Evolutionary conservation across 2,888 invertebrate genomes (phyloP), one percentile per base, ranked within the genome.

Genomic region (Pheosia gnoma): DNA sequence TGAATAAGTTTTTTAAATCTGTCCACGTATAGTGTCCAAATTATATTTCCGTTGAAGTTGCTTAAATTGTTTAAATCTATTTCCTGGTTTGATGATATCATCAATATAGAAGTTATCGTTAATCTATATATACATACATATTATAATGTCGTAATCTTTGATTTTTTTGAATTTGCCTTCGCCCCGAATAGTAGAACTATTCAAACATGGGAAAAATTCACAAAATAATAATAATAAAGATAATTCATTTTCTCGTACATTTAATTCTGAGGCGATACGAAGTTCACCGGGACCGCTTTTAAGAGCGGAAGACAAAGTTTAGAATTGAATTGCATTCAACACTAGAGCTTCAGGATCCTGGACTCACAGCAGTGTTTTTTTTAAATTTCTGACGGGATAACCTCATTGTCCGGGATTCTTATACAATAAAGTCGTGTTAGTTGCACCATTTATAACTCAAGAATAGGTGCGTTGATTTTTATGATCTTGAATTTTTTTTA

Each of bases 21-120:
- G 65, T 70, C 61, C 77, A 77, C 75, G 77, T 77, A 68, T 61
- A 64, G 58, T 62, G 62, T 68, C 69, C 72, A 72, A 37, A 73
- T 72, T 71, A 70, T 75, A 67, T 78, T 76, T 80, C 80, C 80
- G 78, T 66, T 63, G 59, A 68, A 59, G 49, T 59, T 62, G 54
- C 65, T 52, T 37, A 60, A 65, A 67, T 57, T 67, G 70, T 62
- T 70, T 65, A 52, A 61, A 64, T 70, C 59, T 38, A 65, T 72
- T 68, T 75, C 75, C 67, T 74, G 64, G 63, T 51, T 62, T 47
- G 62, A 67, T 72, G 67, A 58, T 66, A 70, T 75, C 73, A 65
- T 63, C 57, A 13, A n/a, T 61, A 63, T 59, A 66, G 25, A 25
- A 25, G 25, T 25, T 25, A 25, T 25, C 1, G 25, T 25, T 25